Base-by-base conservation (phyloP, 2,113 vertebrate genomes). In the Cygnus atratus region DNA sequence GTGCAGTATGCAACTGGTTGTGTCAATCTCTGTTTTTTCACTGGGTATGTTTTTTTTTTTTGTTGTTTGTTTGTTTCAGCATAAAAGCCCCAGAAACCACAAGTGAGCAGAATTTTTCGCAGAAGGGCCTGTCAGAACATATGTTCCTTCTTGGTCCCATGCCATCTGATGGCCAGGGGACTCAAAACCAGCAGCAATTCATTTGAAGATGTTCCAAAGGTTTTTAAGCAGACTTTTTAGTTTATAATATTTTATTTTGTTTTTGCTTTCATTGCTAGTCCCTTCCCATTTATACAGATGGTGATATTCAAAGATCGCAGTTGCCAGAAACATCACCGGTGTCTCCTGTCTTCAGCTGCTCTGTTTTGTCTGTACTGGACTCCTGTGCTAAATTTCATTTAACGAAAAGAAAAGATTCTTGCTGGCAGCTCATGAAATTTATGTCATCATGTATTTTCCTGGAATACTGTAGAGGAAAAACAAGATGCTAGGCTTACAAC, bases 141-240 rank as follows among this genome's bases (percentile, higher is more conserved):
- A 95, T 94, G 93, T 84, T 94, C 61, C 44, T 63, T 92, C 82
- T 82, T 95, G 93, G 96, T 95, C 90, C 78, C 4, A 7, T 16
- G 87, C 89, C 96, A 96, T 93, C 92, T 72, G 81, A 94, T 94
- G 93, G 89, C 70, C 93, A 94, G 75, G 57, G 65, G 57, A 77
- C 85, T 86, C 43, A 88, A 94, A 94, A 85, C 5, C 83, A 77
- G 72, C 73, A 92, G 81, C 22, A n/a, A 91, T 79, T 65, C 35
- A 90, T 96, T 93, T 96, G 94, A 98, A 95, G 91, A 84, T 61
- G 78, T 73, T 97, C 96, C 95, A 96, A 92, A 96, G 48, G 87
- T 77, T 88, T 96, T 59, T 90, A 72, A 95, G 79, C 89, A 90
- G 91, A 65, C 90, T 90, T 96, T 88, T 79, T 63, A 90, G 75